Evolutionary conservation across 1,140 invertebrate genomes (phyloP).

Genomic region (Plodia interpunctella): DNA sequence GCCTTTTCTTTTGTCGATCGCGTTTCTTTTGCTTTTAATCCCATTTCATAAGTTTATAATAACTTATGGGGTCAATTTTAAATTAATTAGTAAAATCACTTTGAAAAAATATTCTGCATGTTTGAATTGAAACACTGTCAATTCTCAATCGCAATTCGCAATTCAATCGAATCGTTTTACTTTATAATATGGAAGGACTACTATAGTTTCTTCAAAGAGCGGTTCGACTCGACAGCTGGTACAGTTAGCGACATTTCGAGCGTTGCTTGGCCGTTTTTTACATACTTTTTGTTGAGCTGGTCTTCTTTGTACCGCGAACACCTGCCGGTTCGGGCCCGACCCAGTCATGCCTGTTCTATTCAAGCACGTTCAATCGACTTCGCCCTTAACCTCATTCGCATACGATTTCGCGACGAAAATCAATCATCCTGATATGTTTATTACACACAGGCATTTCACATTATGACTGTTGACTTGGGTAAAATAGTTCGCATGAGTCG

Average conservation of each 20-base stretch:
- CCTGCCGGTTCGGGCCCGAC: conserved; percentile 45
- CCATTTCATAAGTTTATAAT: background rate
- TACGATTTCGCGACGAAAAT: conserved; percentile 6
- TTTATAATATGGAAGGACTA: too few relatives aligned
- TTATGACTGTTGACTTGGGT: background rate
- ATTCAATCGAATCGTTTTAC: too few relatives aligned
- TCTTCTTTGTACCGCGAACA: conserved; percentile 54
- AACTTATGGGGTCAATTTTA: too few relatives aligned
- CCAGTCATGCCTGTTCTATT: conserved; percentile 37
- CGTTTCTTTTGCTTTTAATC: background rate
- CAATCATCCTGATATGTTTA: conserved; percentile 6
- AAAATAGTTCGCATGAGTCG: background rate
- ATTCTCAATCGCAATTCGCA: too few relatives aligned
- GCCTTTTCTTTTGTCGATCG: background rate
- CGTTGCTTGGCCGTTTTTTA: conserved; percentile 29
- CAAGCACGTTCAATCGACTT: conserved; percentile 25
- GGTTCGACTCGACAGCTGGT: conserved; percentile 54
- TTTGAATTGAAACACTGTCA: too few relatives aligned
- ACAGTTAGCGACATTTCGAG: conserved; percentile 50
- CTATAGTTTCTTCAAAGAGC: too few relatives aligned
- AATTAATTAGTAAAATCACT: too few relatives aligned
- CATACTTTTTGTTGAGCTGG: background rate
- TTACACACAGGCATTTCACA: conserved; percentile 3
- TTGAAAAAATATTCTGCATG: too few relatives aligned
- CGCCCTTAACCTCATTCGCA: conserved; percentile 30